Evolutionary conservation across 2,797 vertebrate species (phyloP).

Genomic region (Hirundo rustica): DNA sequence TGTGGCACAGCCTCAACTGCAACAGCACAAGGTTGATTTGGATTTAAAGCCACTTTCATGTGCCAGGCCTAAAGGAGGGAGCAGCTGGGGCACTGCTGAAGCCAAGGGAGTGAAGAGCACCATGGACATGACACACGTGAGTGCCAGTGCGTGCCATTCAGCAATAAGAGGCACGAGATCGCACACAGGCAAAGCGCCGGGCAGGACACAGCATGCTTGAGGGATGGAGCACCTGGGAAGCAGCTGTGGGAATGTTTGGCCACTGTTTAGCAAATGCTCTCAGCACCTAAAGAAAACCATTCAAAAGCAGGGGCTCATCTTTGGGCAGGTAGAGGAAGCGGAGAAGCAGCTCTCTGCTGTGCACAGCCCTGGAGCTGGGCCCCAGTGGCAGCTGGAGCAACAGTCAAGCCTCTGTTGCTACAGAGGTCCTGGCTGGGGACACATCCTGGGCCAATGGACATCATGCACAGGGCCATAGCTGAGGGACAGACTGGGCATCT

Average conservation of each 20-base stretch:
- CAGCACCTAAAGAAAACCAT: not conserved
- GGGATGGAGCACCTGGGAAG: not conserved
- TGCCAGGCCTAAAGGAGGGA: not conserved
- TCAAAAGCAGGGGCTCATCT: not conserved
- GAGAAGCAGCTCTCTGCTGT: not conserved
- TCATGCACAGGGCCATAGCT: not conserved
- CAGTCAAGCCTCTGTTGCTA: not conserved
- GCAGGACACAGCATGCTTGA: rapidly evolving
- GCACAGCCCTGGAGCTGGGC: not conserved
- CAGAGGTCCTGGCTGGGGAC: not conserved
- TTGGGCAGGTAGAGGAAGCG: not conserved
- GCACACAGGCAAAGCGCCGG: rapidly evolving
- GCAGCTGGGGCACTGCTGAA: not conserved
- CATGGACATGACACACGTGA: not conserved
- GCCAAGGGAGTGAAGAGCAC: not conserved
- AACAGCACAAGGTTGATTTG: not conserved
- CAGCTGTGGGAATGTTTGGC: not conserved
- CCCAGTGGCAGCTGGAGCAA: not conserved
- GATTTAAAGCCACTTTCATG: not conserved
- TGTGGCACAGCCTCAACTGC: not conserved
- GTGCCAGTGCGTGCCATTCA: not conserved
- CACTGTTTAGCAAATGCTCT: not conserved
- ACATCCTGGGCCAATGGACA: not conserved
- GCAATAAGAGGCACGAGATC: not conserved
- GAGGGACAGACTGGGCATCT: not conserved